phyloP scores from a whole-genome alignment of 2,797 vertebrate genomes.

The Sarcophilus harrisii region DNA sequence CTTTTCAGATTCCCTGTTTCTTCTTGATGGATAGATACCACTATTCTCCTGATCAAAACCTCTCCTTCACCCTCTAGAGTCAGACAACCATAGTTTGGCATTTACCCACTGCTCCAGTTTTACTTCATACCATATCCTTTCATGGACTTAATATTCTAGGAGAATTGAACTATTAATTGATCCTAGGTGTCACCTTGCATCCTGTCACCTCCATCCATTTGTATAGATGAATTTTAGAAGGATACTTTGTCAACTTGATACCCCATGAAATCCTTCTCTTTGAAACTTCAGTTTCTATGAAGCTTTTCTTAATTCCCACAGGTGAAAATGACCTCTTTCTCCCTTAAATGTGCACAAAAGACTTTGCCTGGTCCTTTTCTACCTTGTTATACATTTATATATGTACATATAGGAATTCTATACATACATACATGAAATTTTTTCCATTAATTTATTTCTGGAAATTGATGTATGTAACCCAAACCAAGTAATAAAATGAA shows the following conservation, averaged over 20 bases:
- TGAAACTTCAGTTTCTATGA: background rate
- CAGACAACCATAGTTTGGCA: background rate
- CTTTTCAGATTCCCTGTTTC: background rate
- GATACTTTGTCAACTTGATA: background rate
- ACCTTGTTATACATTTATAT: background rate
- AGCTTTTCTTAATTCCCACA: background rate
- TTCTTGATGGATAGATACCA: background rate
- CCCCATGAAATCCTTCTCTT: background rate
- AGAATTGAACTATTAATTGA: background rate
- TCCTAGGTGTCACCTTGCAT: background rate
- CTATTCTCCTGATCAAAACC: background rate
- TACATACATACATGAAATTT: background rate
- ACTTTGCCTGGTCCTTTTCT: background rate
- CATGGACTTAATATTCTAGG: background rate
- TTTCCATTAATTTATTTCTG: conserved; percentile 15
- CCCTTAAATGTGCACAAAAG: background rate
- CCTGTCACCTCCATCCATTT: background rate
- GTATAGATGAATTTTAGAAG: background rate
- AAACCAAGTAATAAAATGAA: conserved; percentile 27
- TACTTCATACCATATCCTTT: background rate
- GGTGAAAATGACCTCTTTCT: background rate
- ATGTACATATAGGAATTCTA: background rate
- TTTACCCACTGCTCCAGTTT: background rate
- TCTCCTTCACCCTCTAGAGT: background rate
- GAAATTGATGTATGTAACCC: conserved; percentile 37